Evolutionary conservation across 2,888 invertebrate species (phyloP).

Genomic region (Girardia tigrina): DNA sequence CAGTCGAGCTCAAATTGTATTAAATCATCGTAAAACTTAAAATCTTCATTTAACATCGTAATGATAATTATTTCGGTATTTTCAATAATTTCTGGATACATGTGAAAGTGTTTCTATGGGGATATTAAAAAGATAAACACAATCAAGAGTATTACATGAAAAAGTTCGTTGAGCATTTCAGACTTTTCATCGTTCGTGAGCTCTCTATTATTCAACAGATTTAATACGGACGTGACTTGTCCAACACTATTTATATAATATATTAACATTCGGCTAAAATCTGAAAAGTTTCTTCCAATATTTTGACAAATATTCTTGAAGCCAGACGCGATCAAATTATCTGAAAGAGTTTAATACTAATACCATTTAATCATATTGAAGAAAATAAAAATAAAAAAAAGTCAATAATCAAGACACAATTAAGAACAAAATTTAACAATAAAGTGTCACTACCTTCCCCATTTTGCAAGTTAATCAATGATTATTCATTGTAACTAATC

Average conservation of each 20-base stretch:
- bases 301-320: background rate
- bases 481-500: no score
- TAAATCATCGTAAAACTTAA: background rate
- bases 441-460: no score
- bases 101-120: background rate
- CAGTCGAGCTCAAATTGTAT: background rate
- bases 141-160: background rate
- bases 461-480: no score
- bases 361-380: no score
- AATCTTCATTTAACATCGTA: background rate
- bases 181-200: background rate
- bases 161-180: background rate
- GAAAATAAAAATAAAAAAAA: no score
- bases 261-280: background rate
- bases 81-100: background rate
- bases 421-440: no score
- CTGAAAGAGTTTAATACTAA: background rate
- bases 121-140: background rate
- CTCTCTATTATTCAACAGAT: background rate
- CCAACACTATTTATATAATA: background rate
- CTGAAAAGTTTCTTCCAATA: background rate
- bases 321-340: background rate
- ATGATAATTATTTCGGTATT: background rate
- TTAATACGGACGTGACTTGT: background rate
- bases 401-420: no score